Base-by-base conservation (phyloP, 2,113 vertebrate genomes). In the Mesembrinibis cayennensis region DNA sequence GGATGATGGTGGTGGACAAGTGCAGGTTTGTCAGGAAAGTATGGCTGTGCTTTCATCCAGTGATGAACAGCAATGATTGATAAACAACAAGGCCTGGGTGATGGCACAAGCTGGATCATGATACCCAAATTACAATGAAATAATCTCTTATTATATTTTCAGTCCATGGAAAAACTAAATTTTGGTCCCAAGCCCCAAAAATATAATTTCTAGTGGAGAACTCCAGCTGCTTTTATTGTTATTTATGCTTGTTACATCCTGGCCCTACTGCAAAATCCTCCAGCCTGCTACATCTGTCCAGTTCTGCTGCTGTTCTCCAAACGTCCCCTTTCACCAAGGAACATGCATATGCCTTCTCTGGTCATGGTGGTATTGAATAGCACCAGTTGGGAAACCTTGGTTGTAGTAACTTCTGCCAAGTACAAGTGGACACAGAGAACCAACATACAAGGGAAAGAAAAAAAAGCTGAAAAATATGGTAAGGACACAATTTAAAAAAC, bases 261-360 rank as follows among this genome's bases (percentile, higher is more conserved):
- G 79, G 58, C 74, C 32, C 61, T 69, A 3, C 70, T 44, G 79
- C 49, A 85, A 79, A 78, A 49, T 11, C 58, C 63, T 53, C 53
- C 0, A 0, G 42, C 42, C 44, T 42, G n/a, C 49, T 25, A 10
- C 0, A 1, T 38, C 70, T 82, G 53, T 9, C 82, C 59, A 34
- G 80, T 32, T 9, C 73, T 73, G 59, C 49, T 47, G 49, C 76
- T 0, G 1, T 22, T 44, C 32, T 71, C 71, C 74, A 34, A 34
- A 62, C 2, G 1, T 9, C 25, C 27, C 23, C 56, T 36, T 63
- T 32, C 49, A 53, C 36, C 20, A 25, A 42, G 50, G 59, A 59
- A 15, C 16, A 15, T 1, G 9, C 11, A 2, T 3, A 2, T 8
- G n/a, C 15, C 55, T 59, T 13, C 69, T 42, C 67, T 42, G 45